Conservation (phyloP, 2,888 invertebrate species). For the Leptothorax acervorum region DNA sequence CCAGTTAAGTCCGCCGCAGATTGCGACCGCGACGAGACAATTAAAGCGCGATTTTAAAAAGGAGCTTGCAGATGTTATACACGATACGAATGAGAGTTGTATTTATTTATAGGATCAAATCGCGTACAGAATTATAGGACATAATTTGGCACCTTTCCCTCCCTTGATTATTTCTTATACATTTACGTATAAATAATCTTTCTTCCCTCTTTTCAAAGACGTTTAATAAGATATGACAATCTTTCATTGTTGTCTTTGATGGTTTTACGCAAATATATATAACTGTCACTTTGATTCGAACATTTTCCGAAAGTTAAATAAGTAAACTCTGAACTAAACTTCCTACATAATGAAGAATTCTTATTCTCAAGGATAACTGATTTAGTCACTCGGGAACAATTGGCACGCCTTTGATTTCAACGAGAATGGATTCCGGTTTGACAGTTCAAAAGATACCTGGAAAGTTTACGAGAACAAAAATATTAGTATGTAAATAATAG, state of each 20-base stretch:
- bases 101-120: background rate
- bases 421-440: constrained; percentile 12
- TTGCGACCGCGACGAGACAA: constrained; percentile 51
- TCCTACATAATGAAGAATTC: background rate
- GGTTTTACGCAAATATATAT: background rate
- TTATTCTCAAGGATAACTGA: background rate
- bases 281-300: background rate
- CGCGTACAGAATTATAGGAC: background rate
- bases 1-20: constrained; percentile 56
- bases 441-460: background rate
- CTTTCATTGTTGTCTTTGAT: background rate
- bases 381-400: background rate
- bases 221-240: background rate
- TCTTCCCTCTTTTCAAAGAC: background rate
- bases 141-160: background rate
- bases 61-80: background rate
- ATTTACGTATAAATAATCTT: constrained; percentile 4
- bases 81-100: background rate
- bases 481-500: too few relatives aligned
- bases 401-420: background rate
- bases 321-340: background rate
- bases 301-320: background rate
- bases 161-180: background rate
- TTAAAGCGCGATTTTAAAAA: constrained; percentile 50
- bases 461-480: constrained; percentile 18